Evolutionary conservation across 2,888 invertebrate species (phyloP).

Genomic region (Nomada lathburiana): DNA sequence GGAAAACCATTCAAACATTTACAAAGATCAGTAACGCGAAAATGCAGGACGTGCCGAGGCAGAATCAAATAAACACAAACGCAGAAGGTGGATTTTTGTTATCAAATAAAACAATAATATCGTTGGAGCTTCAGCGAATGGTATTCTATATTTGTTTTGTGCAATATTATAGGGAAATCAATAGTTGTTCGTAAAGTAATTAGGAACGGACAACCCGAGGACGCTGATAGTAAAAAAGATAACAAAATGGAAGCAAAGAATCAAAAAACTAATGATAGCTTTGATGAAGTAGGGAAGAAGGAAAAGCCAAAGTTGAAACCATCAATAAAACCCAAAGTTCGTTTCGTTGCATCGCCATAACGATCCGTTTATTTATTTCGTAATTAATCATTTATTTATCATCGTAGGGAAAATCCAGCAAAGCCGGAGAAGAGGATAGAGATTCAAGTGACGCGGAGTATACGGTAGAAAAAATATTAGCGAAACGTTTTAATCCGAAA

Average conservation of each 20-base stretch:
- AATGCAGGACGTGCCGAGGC: conserved; percentile 86
- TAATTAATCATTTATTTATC: conserved; percentile 11
- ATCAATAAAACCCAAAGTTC: conserved; percentile 78
- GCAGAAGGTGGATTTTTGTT: conserved; percentile 69
- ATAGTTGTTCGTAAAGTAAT: conserved; percentile 81
- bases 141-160: too few relatives aligned
- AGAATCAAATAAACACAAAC: conserved; percentile 67
- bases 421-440: conserved; percentile 69
- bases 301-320: conserved; percentile 78
- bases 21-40: conserved; percentile 89
- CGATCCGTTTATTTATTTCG: neutral
- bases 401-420: conserved; percentile 70
- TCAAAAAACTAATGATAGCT: conserved; percentile 69
- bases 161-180: conserved; percentile 74
- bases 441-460: conserved; percentile 87
- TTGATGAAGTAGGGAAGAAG: conserved; percentile 74
- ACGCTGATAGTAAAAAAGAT: conserved; percentile 75
- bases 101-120: neutral
- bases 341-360: neutral
- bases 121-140: neutral
- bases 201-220: conserved; percentile 82
- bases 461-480: conserved; percentile 93
- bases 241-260: conserved; percentile 72
- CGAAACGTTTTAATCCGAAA: conserved; percentile 92
- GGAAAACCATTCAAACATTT: conserved; percentile 90